These are phyloP conservation scores for Petrolisthes manimaculis DNA, from an alignment of 2,888 invertebrate genomes.

Conservation along the genomic window DNA sequence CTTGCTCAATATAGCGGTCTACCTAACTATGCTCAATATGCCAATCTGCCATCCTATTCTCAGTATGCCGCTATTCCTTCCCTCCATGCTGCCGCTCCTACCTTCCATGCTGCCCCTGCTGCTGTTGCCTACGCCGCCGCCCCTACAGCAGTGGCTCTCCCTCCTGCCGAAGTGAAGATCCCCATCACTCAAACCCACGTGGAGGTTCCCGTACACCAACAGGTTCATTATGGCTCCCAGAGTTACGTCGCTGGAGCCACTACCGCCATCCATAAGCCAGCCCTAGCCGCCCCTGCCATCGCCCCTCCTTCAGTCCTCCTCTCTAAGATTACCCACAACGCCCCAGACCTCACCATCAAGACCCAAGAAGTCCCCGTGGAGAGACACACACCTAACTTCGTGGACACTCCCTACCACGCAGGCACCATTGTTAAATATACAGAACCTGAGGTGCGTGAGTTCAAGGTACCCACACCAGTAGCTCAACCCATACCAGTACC, in stretches of 20 bases:
- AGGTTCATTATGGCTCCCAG: conserved; percentile 61
- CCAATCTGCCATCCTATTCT: no score
- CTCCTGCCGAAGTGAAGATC: conserved; percentile 46
- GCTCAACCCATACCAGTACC: conserved; percentile 50
- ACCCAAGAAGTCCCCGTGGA: conserved; percentile 56
- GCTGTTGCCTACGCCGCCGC: conserved; percentile 35
- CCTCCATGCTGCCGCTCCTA: neutral
- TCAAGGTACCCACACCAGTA: conserved; percentile 56
- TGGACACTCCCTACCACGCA: conserved; percentile 60
- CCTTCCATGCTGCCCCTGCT: neutral
- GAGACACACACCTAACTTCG: conserved; percentile 53
- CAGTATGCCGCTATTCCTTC: neutral
- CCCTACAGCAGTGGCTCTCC: conserved; percentile 40
- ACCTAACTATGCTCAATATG: no score
- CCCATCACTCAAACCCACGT: conserved; percentile 57
- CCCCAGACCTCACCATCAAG: conserved; percentile 56
- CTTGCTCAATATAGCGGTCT: neutral
- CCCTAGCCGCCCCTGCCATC: conserved; percentile 61
- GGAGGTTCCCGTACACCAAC: conserved; percentile 59
- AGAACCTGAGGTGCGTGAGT: conserved; percentile 37
- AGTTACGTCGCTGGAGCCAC: conserved; percentile 54
- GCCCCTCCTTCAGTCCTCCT: conserved; percentile 55
- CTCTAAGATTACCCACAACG: conserved; percentile 53
- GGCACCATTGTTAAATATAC: conserved; percentile 52
- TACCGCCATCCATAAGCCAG: conserved; percentile 62